Evolutionary conservation across 2,888 invertebrate species (phyloP).

Genomic region (Frankliniella fusca): DNA sequence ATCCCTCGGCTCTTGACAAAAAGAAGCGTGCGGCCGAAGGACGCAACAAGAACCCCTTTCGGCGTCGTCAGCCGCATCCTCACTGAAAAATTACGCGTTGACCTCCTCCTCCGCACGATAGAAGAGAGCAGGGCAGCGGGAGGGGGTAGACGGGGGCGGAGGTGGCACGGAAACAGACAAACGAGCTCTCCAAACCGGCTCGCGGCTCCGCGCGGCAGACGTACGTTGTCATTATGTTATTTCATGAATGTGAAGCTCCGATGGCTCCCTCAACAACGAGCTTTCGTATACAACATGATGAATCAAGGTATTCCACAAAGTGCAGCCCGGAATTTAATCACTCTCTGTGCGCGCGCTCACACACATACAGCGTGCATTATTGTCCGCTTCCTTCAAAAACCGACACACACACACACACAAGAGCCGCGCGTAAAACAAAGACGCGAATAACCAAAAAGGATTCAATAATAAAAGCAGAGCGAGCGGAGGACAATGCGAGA

Average conservation of each 20-base stretch:
- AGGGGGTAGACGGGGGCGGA: no score
- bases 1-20: no score
- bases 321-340: not conserved
- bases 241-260: not conserved
- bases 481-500: not conserved
- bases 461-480: not conserved
- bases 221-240: slow-evolving; percentile 25
- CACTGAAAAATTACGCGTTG: not conserved
- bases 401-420: no score
- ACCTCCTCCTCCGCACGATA: no score
- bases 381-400: no score
- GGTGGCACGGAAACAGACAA: no score
- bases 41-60: no score
- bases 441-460: not conserved
- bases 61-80: not conserved
- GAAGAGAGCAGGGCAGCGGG: no score
- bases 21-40: no score
- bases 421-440: not conserved
- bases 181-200: not conserved
- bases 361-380: no score
- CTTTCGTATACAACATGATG: not conserved
- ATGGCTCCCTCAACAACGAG: not conserved
- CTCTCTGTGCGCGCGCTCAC: not conserved
- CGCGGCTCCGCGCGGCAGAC: not conserved
- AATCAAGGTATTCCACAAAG: slow-evolving; percentile 5